phyloP scores from a whole-genome alignment of 2,113 vertebrate species.

The Micromys minutus region DNA sequence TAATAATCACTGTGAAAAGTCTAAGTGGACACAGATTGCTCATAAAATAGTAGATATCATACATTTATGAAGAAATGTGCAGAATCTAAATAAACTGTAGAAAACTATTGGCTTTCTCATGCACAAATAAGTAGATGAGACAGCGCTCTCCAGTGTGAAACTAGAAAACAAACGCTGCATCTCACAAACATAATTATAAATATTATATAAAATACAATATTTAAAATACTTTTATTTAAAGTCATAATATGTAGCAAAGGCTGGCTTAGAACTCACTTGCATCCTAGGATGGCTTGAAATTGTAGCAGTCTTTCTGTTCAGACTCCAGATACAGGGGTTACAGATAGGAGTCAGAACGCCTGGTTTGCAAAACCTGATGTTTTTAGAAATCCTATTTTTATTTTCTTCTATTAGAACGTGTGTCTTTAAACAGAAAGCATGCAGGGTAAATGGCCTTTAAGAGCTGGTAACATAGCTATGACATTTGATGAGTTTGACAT shows the following conservation, averaged over 20 bases:
- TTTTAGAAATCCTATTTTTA: not conserved
- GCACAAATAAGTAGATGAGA: not conserved
- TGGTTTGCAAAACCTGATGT: not conserved
- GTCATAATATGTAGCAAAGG: not conserved
- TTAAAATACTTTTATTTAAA: not conserved
- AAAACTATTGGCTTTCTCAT: not conserved
- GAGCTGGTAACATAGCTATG: not conserved
- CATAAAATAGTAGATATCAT: not conserved
- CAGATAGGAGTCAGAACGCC: not conserved
- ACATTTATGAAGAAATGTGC: not conserved
- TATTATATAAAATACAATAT: not conserved
- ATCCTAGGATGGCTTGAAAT: not conserved
- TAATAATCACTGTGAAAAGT: not conserved
- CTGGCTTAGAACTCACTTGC: not conserved
- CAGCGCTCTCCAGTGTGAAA: not conserved
- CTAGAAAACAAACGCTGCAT: not conserved
- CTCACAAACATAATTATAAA: not conserved
- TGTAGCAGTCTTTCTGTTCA: not conserved
- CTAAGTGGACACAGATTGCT: not conserved
- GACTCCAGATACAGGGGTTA: too few relatives aligned
- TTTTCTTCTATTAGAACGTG: not conserved
- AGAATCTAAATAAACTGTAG: not conserved
- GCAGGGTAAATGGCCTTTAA: not conserved
- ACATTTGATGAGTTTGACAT: not conserved
- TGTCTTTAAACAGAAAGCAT: not conserved